Evolutionary conservation across 2,797 vertebrate genomes (phyloP).

Genomic region (Gambusia yucatana): DNA sequence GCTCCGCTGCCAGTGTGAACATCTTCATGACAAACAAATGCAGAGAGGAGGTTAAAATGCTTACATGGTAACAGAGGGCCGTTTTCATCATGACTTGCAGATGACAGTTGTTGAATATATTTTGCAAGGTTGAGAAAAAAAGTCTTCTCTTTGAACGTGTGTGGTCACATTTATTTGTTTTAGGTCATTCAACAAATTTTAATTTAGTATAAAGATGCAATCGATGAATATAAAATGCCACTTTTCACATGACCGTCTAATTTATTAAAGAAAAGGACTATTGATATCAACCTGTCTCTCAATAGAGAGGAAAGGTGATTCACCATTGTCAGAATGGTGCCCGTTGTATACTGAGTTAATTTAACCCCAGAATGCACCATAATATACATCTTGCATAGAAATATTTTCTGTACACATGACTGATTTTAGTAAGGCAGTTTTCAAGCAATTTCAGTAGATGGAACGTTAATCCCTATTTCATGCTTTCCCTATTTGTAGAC

Average conservation of each 20-base stretch:
- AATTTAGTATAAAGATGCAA: neutral
- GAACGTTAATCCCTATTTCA: neutral
- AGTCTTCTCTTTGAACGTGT: neutral
- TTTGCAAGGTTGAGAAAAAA: too few relatives aligned
- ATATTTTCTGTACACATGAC: neutral
- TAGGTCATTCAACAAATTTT: neutral
- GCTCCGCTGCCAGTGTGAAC: slow-evolving; percentile 23
- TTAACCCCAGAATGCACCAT: neutral
- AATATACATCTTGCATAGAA: neutral
- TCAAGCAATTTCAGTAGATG: neutral
- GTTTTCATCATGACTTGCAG: slow-evolving; percentile 19
- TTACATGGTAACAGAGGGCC: slow-evolving; percentile 22
- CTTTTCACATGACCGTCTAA: neutral
- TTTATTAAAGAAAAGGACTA: neutral
- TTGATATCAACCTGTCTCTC: neutral
- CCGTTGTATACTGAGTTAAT: neutral
- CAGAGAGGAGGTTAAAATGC: slow-evolving; percentile 24
- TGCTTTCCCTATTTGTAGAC: neutral
- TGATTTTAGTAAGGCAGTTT: neutral
- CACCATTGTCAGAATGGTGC: neutral
- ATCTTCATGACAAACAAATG: slow-evolving; percentile 20
- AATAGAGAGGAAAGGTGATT: too few relatives aligned
- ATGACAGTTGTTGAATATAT: neutral
- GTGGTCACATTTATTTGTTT: neutral
- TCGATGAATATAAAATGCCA: neutral